Evolutionary conservation across 2,797 vertebrate genomes (phyloP), one percentile per base, ranked within the genome.

Genomic region (Onychomys arenicola): DNA sequence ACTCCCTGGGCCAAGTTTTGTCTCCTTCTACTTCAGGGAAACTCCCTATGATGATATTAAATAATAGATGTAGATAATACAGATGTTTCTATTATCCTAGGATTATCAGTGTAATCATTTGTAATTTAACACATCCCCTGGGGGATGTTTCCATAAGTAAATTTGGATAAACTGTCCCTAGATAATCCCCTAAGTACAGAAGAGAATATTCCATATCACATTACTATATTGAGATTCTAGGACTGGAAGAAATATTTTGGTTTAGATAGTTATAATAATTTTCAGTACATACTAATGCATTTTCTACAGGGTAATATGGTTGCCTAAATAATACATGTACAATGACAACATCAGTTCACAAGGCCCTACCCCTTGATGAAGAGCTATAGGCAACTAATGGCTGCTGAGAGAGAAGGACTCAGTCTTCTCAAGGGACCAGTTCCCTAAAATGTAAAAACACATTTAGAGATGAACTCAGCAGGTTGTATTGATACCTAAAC

Each of bases 141-240:
- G 49, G 93, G 37, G 49, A 78, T 63, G 34, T 95, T 96, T 97
- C 37, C 49, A 59, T 88, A 94, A 96, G 85, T 84, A 90, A 65
- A 93, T 97, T 71, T 88, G 76, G 92, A 92, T 97, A 85, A 96
- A 94, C 37, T 82, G 32, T 83, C 71, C n/a, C 94, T 94, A 93
- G 77, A 61, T 89, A 95, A 96, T 95, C 69, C 95, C 46, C 76
- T 69, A 86, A 88, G n/a, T n/a, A 93, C n/a, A 95, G 37, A 90
- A 96, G 59, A 29, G 37, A 83, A 6, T 96, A 23, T 90, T 59
- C 21, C 46, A 63, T 92, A 75, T 81, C 73, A 63, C 6, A 80
- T 49, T 65, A 67, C 96, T 96, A 69, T 83, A 94, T 52, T 93
- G 76, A 76, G n/a, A 89, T 86, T 90, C 69, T 71, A 80, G 92